phyloP scores from a whole-genome alignment of 2,113 vertebrate genomes.

The Ceratotherium simum region DNA sequence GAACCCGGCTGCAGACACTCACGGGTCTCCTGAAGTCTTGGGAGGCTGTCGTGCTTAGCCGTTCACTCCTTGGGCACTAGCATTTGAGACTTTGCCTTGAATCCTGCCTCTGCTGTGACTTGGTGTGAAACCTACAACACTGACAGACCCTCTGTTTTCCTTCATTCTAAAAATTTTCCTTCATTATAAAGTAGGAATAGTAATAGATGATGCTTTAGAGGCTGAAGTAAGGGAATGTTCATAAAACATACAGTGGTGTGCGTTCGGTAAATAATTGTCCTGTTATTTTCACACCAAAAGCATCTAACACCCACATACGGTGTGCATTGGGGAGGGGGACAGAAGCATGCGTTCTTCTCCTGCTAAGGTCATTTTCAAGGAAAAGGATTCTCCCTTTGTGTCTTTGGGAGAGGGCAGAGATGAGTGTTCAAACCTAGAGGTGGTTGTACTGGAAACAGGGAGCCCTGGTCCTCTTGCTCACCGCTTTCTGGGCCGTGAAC shows the following conservation, averaged over 20 bases:
- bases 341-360: neutral
- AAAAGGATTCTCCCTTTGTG: neutral
- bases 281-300: neutral
- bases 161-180: neutral
- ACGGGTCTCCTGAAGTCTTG: neutral
- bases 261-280: neutral
- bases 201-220: neutral
- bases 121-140: neutral
- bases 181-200: neutral
- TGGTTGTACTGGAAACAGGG: neutral
- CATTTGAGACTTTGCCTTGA: neutral
- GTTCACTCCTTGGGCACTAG: neutral
- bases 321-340: neutral
- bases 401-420: neutral
- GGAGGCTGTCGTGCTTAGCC: fast-evolving
- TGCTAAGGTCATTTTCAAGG: neutral
- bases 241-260: neutral
- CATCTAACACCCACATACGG: neutral
- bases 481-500: neutral
- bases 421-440: neutral
- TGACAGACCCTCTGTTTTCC: neutral
- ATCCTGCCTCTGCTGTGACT: neutral
- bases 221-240: neutral
- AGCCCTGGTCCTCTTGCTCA: neutral
- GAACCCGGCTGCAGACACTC: neutral